Percentiles rank a stretch among this genome's conserved stretches.
These are phyloP conservation scores for Acanthochromis polyacanthus DNA, from an alignment of 2,113 vertebrate species.

Conservation along the genomic window DNA sequence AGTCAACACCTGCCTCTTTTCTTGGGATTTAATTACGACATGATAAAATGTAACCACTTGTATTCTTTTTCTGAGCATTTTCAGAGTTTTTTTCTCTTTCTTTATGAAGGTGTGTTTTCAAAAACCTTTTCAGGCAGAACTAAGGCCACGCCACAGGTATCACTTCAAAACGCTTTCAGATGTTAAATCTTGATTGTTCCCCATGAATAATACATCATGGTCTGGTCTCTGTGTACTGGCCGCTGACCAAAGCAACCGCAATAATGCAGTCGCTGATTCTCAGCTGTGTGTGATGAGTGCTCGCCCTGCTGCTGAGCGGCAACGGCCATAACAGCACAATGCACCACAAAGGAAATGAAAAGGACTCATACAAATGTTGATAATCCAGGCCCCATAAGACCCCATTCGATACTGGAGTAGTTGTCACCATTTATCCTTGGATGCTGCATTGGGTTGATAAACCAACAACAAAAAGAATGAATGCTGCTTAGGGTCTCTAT, in stretches of 20 bases:
- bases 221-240: slow-evolving; percentile 52
- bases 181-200: slow-evolving; percentile 76
- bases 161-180: slow-evolving; percentile 76
- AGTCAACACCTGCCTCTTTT: slow-evolving; percentile 63
- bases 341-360: slow-evolving; percentile 61
- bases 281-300: slow-evolving; percentile 54
- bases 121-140: slow-evolving; percentile 44
- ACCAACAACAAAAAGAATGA: slow-evolving; percentile 43
- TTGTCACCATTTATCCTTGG: slow-evolving; percentile 54
- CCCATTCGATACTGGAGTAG: slow-evolving; percentile 34
- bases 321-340: slow-evolving; percentile 50
- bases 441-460: slow-evolving; percentile 64
- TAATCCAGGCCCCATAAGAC: slow-evolving; percentile 53
- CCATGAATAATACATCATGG: slow-evolving; percentile 79
- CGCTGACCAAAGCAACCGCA: slow-evolving; percentile 73
- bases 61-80: slow-evolving; percentile 10
- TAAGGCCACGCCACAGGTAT: slow-evolving; percentile 67
- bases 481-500: slow-evolving; percentile 12
- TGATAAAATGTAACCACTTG: slow-evolving; percentile 34
- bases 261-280: slow-evolving; percentile 67
- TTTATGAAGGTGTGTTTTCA: slow-evolving; percentile 36
- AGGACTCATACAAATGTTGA: slow-evolving; percentile 59
- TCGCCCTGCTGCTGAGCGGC: slow-evolving; percentile 54
- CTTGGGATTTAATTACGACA: slow-evolving; percentile 38
- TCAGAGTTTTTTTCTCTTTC: neutral